These are phyloP conservation scores for Nannoperca obscura DNA, from an alignment of 2,797 vertebrate genomes.

Conservation along the genomic window DNA sequence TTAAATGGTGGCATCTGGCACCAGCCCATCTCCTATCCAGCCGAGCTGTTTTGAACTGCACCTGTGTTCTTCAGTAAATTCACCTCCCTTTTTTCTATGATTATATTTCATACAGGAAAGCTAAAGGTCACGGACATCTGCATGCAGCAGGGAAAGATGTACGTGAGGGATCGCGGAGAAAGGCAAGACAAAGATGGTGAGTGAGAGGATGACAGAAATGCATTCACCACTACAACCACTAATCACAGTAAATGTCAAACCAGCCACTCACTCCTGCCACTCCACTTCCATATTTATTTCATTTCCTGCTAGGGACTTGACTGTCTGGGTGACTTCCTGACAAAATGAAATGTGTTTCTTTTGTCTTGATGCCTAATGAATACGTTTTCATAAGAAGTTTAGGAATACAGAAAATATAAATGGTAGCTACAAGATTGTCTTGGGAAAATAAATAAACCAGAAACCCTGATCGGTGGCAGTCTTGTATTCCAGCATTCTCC, in stretches of 20 bases:
- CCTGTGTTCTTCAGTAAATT: conserved; percentile 25
- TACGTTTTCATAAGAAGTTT: conserved; percentile 43
- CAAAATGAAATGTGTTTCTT: conserved; percentile 72
- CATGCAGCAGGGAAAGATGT: conserved; percentile 49
- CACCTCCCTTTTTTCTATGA: neutral
- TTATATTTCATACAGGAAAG: conserved; percentile 38
- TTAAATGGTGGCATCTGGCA: conserved; percentile 16
- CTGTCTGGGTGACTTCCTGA: conserved; percentile 64
- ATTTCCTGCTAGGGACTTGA: conserved; percentile 64
- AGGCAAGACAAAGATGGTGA: conserved; percentile 40
- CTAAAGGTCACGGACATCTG: conserved; percentile 70
- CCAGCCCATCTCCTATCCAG: neutral
- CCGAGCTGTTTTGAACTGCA: neutral
- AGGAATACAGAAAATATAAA: conserved; percentile 20
- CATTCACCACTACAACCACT: conserved; percentile 70
- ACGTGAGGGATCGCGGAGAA: conserved; percentile 22
- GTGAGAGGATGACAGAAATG: conserved; percentile 67
- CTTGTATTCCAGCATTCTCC: conserved; percentile 26
- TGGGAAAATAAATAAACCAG: conserved; percentile 34
- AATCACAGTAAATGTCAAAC: conserved; percentile 80
- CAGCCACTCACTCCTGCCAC: conserved; percentile 67
- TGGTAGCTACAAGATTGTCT: conserved; percentile 26
- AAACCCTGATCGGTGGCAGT: conserved; percentile 30
- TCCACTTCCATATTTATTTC: conserved; percentile 71
- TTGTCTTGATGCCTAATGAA: conserved; percentile 61